Evolutionary conservation across 1,140 invertebrate species (phyloP).

Genomic region (Euborellia annulipes): DNA sequence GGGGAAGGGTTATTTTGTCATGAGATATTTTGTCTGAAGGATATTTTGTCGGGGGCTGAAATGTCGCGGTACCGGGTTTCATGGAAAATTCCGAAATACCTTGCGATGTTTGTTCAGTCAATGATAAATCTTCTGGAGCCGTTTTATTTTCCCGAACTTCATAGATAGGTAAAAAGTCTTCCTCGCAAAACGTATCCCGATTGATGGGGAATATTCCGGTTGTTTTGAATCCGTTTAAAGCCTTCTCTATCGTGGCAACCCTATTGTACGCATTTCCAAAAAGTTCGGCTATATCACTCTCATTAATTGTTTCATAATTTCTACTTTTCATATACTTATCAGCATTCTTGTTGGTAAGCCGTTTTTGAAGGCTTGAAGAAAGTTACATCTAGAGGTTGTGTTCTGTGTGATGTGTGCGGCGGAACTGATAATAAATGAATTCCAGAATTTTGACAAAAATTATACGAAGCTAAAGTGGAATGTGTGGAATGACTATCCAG

Average conservation of each 20-base stretch:
- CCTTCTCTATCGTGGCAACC: constrained; percentile 1
- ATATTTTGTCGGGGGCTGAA: no score
- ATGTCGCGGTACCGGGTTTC: no score
- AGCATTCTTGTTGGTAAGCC: constrained; percentile 15
- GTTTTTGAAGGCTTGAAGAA: constrained; percentile 9
- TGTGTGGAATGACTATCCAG: constrained; percentile 22
- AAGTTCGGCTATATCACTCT: constrained; percentile 20
- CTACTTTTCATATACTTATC: constrained; percentile 16
- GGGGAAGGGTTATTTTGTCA: no score
- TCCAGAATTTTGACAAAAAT: constrained; percentile 18
- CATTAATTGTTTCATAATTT: constrained; percentile 20
- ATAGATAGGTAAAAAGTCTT: no score
- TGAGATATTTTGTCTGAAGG: no score
- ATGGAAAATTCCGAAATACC: no score
- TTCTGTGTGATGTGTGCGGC: constrained; percentile 22
- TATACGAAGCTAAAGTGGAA: constrained; percentile 16
- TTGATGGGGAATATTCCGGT: no score
- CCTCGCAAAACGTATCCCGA: no score
- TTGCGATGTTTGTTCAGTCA: no score
- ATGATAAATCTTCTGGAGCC: no score
- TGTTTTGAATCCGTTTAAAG: background rate
- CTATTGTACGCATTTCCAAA: constrained; percentile 17
- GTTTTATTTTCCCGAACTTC: no score
- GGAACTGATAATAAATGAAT: constrained; percentile 22
- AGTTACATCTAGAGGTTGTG: constrained; percentile 8